Evolutionary conservation across 2,113 vertebrate species (phyloP).

Genomic region (Sterrhoptilus dennistouni): DNA sequence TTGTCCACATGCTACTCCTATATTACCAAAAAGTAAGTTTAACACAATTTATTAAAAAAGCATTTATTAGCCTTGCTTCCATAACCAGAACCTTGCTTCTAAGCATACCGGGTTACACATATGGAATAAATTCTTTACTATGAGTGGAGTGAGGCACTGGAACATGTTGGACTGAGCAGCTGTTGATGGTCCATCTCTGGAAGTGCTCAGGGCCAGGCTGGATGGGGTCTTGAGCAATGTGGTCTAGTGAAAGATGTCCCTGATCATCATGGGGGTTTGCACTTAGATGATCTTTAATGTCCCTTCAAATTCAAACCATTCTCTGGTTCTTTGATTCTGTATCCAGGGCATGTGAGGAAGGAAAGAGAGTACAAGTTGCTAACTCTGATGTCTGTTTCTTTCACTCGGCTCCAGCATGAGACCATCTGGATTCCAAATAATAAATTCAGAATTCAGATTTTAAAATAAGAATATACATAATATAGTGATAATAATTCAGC

Average conservation of each 20-base stretch:
- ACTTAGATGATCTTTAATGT: background rate
- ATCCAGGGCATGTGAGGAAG: background rate
- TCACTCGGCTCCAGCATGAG: background rate
- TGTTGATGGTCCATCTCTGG: accelerated
- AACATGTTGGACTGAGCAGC: background rate
- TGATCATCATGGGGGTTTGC: background rate
- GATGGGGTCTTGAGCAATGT: no score
- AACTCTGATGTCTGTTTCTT: background rate
- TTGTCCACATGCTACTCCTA: background rate
- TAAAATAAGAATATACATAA: background rate
- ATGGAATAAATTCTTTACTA: background rate
- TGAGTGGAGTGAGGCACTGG: background rate
- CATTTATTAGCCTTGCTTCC: background rate
- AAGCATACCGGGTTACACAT: background rate
- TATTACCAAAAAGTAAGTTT: background rate
- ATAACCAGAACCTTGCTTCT: background rate
- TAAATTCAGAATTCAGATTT: background rate
- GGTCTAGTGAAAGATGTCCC: background rate
- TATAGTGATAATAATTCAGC: background rate
- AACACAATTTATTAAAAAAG: background rate
- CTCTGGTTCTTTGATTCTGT: background rate
- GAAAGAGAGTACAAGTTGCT: background rate
- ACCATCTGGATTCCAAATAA: background rate
- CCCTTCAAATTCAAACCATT: background rate
- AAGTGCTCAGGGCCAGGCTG: background rate